A percentile compares a stretch with the other conserved stretches of the same genome.
Evolutionary conservation across 2,113 vertebrate genomes (phyloP).

Genomic region (Oreotrochilus melanogaster): DNA sequence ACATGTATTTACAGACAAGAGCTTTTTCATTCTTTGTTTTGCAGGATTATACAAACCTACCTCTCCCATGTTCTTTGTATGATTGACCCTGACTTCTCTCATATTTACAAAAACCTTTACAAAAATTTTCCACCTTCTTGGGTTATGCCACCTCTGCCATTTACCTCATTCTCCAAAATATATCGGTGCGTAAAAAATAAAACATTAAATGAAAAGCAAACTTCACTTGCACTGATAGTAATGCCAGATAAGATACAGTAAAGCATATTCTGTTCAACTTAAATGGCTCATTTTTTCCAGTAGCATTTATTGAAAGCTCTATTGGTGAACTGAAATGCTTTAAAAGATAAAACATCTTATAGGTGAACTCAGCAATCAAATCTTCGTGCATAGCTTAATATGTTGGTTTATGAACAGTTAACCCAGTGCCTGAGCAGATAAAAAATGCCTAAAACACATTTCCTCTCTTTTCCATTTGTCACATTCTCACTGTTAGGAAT

Average conservation of each 20-base stretch:
- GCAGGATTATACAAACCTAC: background rate
- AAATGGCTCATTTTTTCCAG: background rate
- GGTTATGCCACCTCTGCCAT: background rate
- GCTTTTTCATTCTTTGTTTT: slow-evolving; percentile 26
- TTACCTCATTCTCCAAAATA: background rate
- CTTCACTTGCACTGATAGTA: background rate
- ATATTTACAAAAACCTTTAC: background rate
- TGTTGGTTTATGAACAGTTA: background rate
- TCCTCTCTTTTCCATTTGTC: background rate
- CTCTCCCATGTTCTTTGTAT: background rate
- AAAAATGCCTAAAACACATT: background rate
- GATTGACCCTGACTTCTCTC: background rate
- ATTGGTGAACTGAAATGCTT: background rate
- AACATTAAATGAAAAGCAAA: slow-evolving; percentile 41
- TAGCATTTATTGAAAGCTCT: background rate
- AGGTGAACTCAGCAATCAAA: background rate
- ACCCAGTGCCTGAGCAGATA: background rate
- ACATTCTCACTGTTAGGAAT: background rate
- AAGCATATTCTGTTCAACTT: background rate
- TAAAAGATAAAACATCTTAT: background rate
- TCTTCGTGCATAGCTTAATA: background rate
- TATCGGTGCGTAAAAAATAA: background rate
- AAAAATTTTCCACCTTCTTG: slow-evolving; percentile 25
- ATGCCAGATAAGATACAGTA: slow-evolving; percentile 38
- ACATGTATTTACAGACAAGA: slow-evolving; percentile 3